Evolutionary conservation across 2,113 vertebrate genomes (phyloP), one percentile per base, ranked within the genome.

Genomic region (Cygnus buccinator): DNA sequence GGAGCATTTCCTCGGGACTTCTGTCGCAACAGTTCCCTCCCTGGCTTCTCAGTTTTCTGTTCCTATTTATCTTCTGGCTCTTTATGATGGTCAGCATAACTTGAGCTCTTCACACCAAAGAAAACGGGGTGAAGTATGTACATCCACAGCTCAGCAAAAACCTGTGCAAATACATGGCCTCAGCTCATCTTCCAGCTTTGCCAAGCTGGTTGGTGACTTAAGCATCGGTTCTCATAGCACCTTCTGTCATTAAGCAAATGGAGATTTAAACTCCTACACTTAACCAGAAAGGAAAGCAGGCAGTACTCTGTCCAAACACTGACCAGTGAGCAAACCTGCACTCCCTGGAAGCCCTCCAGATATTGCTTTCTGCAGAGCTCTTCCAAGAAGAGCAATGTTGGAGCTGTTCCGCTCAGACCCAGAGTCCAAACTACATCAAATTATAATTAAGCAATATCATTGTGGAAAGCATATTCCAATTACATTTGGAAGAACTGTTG

Each of bases 401-500:
- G 74, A 92, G 71, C 25, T 39, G n/a, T 80, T 28, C 72, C 4
- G 8, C 43, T 89, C 58, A 94, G 43, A 85, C 81, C 13, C 76
- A 82, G 59, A 95, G 67, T 90, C 63, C 61, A 84, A 94, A 72
- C 19, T 62, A 39, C 72, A 72, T 71, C 72, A 63, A 89, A 79
- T 89, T 91, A 94, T 57, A 77, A 87, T 86, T 65, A 92, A 91
- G 67, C 26, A 31, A 39, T 43, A 74, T 91, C 65, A 75, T 46
- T 93, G 81, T 77, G 25, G 66, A 91, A 86, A 85, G 25, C 68
- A 63, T 76, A 71, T 84, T 95, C 79, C 92, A 93, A 15, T 61
- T 72, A 28, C 88, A 91, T 93, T 96, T 95, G 91, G 84, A 94
- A 87, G 85, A 96, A 80, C 59, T 83, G 70, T 82, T 63, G 90